Evolutionary conservation across 2,797 vertebrate species (phyloP), one percentile per base, ranked within the genome.

Genomic region (Liasis olivaceus): DNA sequence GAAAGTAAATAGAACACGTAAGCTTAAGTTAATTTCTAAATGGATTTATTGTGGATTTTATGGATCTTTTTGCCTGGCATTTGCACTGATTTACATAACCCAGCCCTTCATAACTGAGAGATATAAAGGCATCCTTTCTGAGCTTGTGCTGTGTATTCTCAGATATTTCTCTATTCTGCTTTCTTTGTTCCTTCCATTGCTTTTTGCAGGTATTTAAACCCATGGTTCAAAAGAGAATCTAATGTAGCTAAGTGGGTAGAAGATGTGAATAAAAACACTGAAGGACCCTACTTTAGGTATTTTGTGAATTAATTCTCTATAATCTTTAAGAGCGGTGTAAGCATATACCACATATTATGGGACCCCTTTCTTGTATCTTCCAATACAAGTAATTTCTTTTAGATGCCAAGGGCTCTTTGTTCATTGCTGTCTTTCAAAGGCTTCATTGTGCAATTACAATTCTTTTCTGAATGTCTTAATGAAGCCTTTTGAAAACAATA

Each of bases 221-320:
- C 99, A 98, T 99, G 98, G 98, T 98, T 98, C 99, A 99, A 99
- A 99, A 98, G 98, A 98, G 98, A 99, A 98, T 98, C 98, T 99
- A 99, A 99, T 99, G 99, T 99, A 99, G 99, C 99, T 99, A 99
- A 99, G 98, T 99, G 99, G 99, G 99, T 99, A 99, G 99, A 99
- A 99, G 99, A 99, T 99, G 99, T 99, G 99, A 99, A 99, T 99
- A 99, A 98, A 99, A 99, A 99, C 99, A 99, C 98, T 98, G 98
- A 98, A 98, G 99, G 99, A 99, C 99, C 98, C 96, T 99, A 98
- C 97, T 98, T 99, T 99, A 99, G 99, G 99, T 99, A 99, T 98
- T 98, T 98, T 96, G 97, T 97, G 97, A 97, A 98, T 98, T 98
- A 97, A 97, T 98, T 98, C 97, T 98, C 95, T 98, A 96, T 98